Base-by-base conservation (phyloP, 1,140 invertebrate genomes). In the Platorchestia sp. region DNA sequence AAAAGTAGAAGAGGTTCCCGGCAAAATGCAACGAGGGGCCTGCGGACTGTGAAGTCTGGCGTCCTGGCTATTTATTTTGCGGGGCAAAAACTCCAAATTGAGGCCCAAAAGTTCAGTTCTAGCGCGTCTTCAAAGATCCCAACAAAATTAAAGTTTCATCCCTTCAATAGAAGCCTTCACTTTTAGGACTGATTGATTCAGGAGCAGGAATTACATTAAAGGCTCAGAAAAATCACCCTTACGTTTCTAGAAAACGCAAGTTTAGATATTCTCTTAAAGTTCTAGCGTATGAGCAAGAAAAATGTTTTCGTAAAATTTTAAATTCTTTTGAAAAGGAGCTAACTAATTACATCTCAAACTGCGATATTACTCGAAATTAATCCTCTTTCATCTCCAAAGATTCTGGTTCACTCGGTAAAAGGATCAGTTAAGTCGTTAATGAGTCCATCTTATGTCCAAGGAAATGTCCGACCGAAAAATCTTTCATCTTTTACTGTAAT, bases 1-100 rank as follows among this genome's bases (percentile, higher is more conserved):
- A 93, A 93, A 93, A 45, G 91, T 45, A 45, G 91, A 45, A 40
- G 91, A 93, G 45, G 41, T 10, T 44, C 91, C 91, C 44, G 40
- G 44, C 44, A 93, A 93, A 93, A 93, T 93, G 43, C 91, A 45
- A 47, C 45, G 45, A 47, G 91, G 91, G 45, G 43, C 45, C 45
- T 5, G 36, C 91, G 43, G 40, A 93, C 43, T 42, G 91, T 45
- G 45, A 93, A 42, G 87, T 90, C 87, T 90, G 87, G 41, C 87
- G 44, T 90, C 87, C 41, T 90, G 43, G 27, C 45, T 93, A 93
- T 93, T 93, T 93, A 47, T 44, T 93, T 93, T 93, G 91, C 44
- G 91, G 91, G 14, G 16, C 45, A 93, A 93, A 93, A 93, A 93
- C 43, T 93, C 87, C 27, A 89, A 89, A 89, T 89, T 89, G 87